These are phyloP conservation scores for Calosoma granatense DNA, from an alignment of 1,140 invertebrate species.

Conservation along the genomic window DNA sequence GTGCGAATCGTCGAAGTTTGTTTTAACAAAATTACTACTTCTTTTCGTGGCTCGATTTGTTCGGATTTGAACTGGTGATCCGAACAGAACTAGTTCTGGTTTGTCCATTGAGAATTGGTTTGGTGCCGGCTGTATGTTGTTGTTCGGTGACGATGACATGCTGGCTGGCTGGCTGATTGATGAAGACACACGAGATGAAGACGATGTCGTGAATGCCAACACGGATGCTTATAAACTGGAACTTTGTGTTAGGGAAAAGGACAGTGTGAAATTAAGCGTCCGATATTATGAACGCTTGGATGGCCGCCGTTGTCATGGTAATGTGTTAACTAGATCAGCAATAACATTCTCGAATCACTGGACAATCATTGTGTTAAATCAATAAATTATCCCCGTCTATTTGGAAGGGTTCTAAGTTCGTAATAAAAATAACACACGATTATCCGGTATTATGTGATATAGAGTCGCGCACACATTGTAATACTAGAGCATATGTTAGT, in stretches of 20 bases:
- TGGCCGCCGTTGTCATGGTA: neutral
- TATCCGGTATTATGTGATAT: no score
- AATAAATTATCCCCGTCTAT: neutral
- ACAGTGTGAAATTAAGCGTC: neutral
- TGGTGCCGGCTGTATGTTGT: neutral
- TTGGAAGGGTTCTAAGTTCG: no score
- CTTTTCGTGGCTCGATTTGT: neutral
- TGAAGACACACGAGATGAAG: no score
- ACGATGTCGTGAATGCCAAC: no score
- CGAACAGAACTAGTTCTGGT: neutral
- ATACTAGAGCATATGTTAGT: no score
- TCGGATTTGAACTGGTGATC: neutral
- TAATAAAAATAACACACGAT: no score
- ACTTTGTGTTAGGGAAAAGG: neutral
- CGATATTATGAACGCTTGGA: neutral
- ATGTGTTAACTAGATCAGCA: conserved; percentile 1
- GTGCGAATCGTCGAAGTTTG: neutral
- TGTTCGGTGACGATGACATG: neutral
- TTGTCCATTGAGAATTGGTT: neutral
- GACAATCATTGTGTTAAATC: neutral
- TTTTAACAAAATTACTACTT: neutral
- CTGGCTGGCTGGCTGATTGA: no score
- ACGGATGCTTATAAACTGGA: neutral
- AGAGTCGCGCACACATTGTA: no score
- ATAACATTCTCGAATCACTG: conserved; percentile 5